These are phyloP conservation scores for Trochalopteron elliotii DNA, from an alignment of 2,113 vertebrate species.

Conservation along the genomic window DNA sequence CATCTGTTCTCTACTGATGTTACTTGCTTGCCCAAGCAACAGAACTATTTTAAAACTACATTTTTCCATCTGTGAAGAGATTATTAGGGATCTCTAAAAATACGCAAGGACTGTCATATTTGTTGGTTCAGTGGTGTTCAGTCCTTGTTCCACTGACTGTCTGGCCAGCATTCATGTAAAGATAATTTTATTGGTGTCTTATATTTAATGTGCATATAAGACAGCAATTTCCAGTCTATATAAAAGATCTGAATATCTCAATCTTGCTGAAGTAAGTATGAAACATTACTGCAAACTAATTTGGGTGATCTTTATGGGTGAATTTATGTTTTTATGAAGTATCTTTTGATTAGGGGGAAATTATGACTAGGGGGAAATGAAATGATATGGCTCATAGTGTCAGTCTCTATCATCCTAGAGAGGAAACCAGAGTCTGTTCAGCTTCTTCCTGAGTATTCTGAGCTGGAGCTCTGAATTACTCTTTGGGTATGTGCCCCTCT, in stretches of 20 bases:
- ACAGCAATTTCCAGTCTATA: not conserved
- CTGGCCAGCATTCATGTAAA: not conserved
- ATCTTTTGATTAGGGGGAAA: no score
- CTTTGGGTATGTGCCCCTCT: not conserved
- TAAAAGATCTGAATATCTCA: not conserved
- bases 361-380: not conserved
- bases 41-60: conserved; percentile 48
- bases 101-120: not conserved
- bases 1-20: conserved; percentile 6
- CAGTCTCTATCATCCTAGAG: not conserved
- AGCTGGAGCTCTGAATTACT: not conserved
- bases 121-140: conserved; percentile 5
- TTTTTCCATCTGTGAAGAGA: conserved; percentile 10
- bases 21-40: conserved; percentile 37
- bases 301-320: not conserved
- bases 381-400: accelerated
- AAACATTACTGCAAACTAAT: not conserved
- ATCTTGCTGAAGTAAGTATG: not conserved
- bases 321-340: not conserved
- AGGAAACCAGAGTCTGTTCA: not conserved
- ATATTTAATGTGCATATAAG: not conserved
- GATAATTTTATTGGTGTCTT: not conserved
- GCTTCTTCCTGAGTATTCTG: not conserved
- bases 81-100: conserved; percentile 45
- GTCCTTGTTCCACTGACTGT: not conserved